Conservation (phyloP, 1,140 invertebrate species). For the Cherax quadricarinatus region DNA sequence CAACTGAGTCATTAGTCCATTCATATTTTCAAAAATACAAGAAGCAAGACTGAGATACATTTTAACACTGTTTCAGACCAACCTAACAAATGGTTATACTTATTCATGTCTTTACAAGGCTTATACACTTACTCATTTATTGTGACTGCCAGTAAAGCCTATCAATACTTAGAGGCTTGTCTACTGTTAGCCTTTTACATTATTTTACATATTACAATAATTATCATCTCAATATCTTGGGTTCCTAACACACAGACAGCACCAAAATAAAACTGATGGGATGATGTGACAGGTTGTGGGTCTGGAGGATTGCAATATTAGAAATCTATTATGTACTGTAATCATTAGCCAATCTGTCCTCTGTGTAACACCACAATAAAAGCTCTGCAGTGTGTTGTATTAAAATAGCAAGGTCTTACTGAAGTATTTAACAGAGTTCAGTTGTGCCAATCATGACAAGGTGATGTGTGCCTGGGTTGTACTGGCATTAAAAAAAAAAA, state of each 20-base stretch:
- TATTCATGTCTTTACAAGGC: conserved; percentile 59
- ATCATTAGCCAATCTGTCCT: conserved; percentile 15
- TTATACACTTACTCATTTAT: conserved; percentile 68
- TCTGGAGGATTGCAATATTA: conserved; percentile 13
- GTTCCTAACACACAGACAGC: conserved; percentile 66
- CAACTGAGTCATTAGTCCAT: conserved; percentile 55
- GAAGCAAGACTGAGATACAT: conserved; percentile 38
- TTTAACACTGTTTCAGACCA: conserved; percentile 56
- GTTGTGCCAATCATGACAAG: background rate
- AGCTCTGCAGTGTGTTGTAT: background rate
- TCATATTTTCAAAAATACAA: conserved; percentile 33
- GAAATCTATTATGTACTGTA: conserved; percentile 7
- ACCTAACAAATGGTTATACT: conserved; percentile 52
- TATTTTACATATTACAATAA: conserved; percentile 31
- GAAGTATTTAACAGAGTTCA: conserved; percentile 31
- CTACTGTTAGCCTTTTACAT: conserved; percentile 58
- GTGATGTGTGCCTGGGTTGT: conserved; percentile 2
- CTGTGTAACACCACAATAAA: conserved; percentile 36
- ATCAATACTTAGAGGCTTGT: conserved; percentile 49
- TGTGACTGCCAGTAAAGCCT: conserved; percentile 66
- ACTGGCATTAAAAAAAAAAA: background rate
- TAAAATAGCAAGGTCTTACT: conserved; percentile 18
- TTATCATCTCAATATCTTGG: conserved; percentile 66
- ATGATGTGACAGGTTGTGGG: conserved; percentile 26
- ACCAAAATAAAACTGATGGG: conserved; percentile 57